phyloP scores from a whole-genome alignment of 2,113 vertebrate genomes.

The Pomatostomus ruficeps region DNA sequence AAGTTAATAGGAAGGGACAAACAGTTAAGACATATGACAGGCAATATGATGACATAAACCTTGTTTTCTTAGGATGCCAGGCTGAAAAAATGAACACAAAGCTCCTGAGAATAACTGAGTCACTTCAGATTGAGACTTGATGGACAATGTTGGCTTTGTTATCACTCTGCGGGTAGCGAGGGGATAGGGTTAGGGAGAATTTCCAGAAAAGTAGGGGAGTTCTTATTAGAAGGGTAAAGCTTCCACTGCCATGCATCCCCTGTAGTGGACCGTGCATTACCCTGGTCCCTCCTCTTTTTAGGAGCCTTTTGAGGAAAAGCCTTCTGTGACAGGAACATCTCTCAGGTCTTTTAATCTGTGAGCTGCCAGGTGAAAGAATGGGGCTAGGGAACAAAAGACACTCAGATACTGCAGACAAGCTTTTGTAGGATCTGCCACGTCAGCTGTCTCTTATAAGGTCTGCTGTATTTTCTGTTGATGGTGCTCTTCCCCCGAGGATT shows the following conservation, averaged over 20 bases:
- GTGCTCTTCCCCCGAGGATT: slow-evolving; percentile 42
- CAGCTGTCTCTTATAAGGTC: slow-evolving; percentile 56
- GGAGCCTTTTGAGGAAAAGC: slow-evolving; percentile 53
- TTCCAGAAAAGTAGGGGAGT: not conserved
- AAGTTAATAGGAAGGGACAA: slow-evolving; percentile 59
- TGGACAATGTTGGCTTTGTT: slow-evolving; percentile 44
- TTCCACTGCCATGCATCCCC: not conserved
- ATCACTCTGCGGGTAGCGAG: not conserved
- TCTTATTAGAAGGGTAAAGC: slow-evolving; percentile 8
- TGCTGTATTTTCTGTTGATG: slow-evolving; percentile 55
- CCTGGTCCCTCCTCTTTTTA: slow-evolving; percentile 30
- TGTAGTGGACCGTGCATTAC: not conserved
- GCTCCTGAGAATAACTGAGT: slow-evolving; percentile 43
- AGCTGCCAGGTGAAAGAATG: slow-evolving; percentile 64
- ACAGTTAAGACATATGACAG: slow-evolving; percentile 51
- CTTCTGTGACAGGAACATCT: slow-evolving; percentile 36
- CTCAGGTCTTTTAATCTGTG: slow-evolving; percentile 49
- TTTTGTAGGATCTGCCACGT: slow-evolving; percentile 57
- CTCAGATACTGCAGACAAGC: slow-evolving; percentile 43
- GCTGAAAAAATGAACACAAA: slow-evolving; percentile 32
- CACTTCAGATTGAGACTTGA: slow-evolving; percentile 31
- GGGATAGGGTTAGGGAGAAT: slow-evolving; percentile 26
- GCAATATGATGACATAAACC: slow-evolving; percentile 41
- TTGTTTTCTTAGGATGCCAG: slow-evolving; percentile 41
- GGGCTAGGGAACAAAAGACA: slow-evolving; percentile 52